Base-by-base conservation (phyloP, 2,888 invertebrate genomes). In the Deladenus siricidicola region DNA sequence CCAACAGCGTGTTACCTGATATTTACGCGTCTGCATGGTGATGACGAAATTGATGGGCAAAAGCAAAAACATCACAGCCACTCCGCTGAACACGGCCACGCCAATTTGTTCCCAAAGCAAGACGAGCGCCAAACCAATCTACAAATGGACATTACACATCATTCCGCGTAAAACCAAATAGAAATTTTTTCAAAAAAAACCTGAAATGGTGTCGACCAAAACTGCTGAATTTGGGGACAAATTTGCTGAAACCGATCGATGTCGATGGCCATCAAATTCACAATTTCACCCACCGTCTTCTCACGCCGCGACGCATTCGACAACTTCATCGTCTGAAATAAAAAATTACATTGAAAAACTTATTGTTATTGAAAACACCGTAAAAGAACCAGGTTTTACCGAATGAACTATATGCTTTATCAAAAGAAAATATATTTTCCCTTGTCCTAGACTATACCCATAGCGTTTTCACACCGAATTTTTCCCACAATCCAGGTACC, bases 21-120 rank as follows among this genome's bases (percentile, higher is more conserved):
- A 76, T 55, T 75, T 77, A 17, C 74, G 48, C 14, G 73, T 74
- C n/a, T 71, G 59, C 72, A 78, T 75, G 1, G 75, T 72, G 45
- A 78, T 75, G 26, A 68, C 48, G 53, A 76, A 79, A 59, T 78
- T 78, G 66, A 76, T 62, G 0, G 78, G 82, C 19, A 98, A 90
- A 56, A 96, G 84, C 51, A 94, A 85, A 45, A 96, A 86, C 90
- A 96, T 90, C 42, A 94, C 89, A 2, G 87, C 89, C 54, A 96
- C 82, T n/a, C 92, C 92, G 50, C 92, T 89, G n/a, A 96, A 81
- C 1, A 92, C 90, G 0, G 92, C 89, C 0, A 89, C 87, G 1
- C 85, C 85, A 70, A 83, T 75, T 62, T 82, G 80, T 66, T 78
- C 66, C 80, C 80, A 83, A 39, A 83, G 77, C 65, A 82, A 80